Conservation (phyloP, 2,113 vertebrate species). For the Vulpes ferrilata region DNA sequence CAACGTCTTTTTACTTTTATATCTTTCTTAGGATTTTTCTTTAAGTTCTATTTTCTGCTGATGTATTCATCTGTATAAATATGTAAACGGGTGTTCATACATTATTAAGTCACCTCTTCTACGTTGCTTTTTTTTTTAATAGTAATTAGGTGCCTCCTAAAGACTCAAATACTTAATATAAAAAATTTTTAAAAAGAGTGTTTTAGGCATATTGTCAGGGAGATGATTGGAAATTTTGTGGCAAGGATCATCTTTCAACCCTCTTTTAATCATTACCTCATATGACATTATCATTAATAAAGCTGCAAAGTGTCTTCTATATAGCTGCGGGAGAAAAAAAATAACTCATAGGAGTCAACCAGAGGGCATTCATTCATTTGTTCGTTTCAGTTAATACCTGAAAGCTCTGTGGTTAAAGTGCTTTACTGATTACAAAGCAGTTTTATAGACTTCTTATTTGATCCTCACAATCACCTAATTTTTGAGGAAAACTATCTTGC, state of each 20-base stretch:
- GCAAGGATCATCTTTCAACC: background rate
- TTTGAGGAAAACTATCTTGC: background rate
- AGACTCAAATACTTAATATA: background rate
- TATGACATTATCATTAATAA: background rate
- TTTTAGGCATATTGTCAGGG: background rate
- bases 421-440: background rate
- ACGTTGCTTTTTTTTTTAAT: background rate
- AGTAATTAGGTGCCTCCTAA: background rate
- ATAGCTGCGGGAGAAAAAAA: background rate
- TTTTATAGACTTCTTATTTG: background rate
- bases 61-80: background rate
- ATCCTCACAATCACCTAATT: background rate
- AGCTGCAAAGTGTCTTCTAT: background rate
- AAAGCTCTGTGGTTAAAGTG: background rate
- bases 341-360: background rate
- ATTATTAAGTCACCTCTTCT: background rate
- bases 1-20: background rate
- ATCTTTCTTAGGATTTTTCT: background rate
- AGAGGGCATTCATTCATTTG: background rate
- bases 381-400: background rate
- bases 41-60: background rate
- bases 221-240: background rate
- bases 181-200: constrained; percentile 11
- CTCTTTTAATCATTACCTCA: background rate
- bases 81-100: background rate